These are phyloP conservation scores for Dynastes hyllus DNA, from an alignment of 2,888 invertebrate species.

Conservation along the genomic window DNA sequence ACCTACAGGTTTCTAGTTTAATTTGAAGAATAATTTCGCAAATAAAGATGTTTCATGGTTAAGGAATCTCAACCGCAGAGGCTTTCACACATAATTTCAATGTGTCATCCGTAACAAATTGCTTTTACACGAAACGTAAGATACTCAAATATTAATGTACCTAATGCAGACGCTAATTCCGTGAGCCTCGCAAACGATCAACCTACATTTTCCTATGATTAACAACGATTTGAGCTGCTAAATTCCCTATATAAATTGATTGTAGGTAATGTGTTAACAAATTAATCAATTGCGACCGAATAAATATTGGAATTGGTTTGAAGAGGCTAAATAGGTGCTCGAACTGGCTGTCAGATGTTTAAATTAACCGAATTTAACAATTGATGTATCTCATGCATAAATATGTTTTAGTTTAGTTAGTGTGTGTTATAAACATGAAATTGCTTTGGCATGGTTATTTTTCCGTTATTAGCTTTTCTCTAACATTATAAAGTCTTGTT, in stretches of 20 bases:
- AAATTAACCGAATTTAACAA: neutral
- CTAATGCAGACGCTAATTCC: neutral
- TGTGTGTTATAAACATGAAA: too few species aligned
- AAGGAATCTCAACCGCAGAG: too few species aligned
- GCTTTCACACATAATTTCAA: too few species aligned
- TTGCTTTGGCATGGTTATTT: too few species aligned
- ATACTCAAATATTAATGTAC: conserved; percentile 7
- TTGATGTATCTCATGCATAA: too few species aligned
- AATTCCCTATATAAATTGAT: neutral
- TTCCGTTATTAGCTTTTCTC: too few species aligned
- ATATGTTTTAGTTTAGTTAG: too few species aligned
- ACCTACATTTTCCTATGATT: neutral
- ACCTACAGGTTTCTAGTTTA: too few species aligned
- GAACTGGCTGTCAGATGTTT: neutral
- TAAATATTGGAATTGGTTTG: conserved; percentile 15
- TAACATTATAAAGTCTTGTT: too few species aligned
- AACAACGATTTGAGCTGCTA: neutral
- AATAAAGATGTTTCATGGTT: too few species aligned
- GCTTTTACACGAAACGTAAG: neutral
- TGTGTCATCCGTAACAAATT: too few species aligned
- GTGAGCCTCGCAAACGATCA: neutral
- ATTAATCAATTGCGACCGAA: conserved; percentile 16
- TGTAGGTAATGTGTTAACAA: conserved; percentile 23
- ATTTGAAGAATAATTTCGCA: too few species aligned
- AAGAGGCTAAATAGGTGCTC: neutral